Evolutionary conservation across 92 coral and sea anemone genomes (phyloP), one percentile per base, ranked within the genome.

Genomic region (Plumapathes pennacea): DNA sequence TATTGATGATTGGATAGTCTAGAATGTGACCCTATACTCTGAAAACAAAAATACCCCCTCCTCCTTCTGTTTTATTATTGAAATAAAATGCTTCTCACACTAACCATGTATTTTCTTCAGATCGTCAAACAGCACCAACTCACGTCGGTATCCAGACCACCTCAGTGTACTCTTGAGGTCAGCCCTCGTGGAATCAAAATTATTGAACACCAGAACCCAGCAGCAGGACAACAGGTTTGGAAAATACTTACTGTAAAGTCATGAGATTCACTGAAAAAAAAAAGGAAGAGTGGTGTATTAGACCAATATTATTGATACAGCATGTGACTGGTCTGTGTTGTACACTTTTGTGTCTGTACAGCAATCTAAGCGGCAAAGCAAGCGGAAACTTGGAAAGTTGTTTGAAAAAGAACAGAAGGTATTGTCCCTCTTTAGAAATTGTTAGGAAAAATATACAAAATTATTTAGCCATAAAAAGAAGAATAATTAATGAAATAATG

Each of bases 381-480:
- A 72, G 72, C 65, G 45, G 34, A 87, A 82, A 46, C 57, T 87
- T 25, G 91, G 96, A 54, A 83, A 89, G 53, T 50, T 88, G 26
- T 92, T 88, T 58, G 95, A 88, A 4, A 92, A 66, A 54, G 98
- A 92, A 22, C 85, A 78, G 61, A 81, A 81, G 91, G 98, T 92
- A 4, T 3, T 50, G 34, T 25, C 19, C 3, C 0, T 10, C 13
- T 18, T 23, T 4, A 23, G 32, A 6, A 12, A 9, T 13, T 0
- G 4, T 18, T 5, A 41, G 46, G 14, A 24, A 7, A 56, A 22
- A 17, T 15, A 13, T 18, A 10, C 27, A 18, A 12, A 30, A 21
- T 8, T 4, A 46, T 42, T 12, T 25, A 12, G 15, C 65, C 3
- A 42, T 27, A 10, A 38, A 38, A 58, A 58, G 15, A 58, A 1